Evolutionary conservation across 2,797 vertebrate genomes (phyloP).

Genomic region (Monodelphis domestica): DNA sequence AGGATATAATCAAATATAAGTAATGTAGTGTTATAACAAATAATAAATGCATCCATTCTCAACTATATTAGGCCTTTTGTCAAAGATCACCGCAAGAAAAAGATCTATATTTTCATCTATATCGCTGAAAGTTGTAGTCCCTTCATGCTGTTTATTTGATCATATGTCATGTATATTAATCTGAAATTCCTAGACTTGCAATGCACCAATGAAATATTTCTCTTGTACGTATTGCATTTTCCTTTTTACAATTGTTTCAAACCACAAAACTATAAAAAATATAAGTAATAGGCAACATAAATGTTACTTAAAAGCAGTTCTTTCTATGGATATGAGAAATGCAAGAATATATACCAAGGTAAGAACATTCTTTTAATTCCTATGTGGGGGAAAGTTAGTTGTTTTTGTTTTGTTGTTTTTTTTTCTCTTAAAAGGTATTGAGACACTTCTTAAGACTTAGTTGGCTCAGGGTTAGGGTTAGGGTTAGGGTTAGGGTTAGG

Average conservation of each 20-base stretch:
- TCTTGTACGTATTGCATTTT: not conserved
- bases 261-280: not conserved
- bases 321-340: not conserved
- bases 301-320: not conserved
- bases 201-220: not conserved
- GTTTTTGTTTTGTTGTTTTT: no score
- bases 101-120: not conserved
- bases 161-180: not conserved
- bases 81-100: not conserved
- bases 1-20: not conserved
- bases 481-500: no score
- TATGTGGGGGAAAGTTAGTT: not conserved
- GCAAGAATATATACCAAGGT: not conserved
- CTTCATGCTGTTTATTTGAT: not conserved
- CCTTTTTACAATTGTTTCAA: not conserved
- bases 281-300: not conserved
- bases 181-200: not conserved
- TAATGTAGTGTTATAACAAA: not conserved
- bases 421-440: not conserved
- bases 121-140: not conserved
- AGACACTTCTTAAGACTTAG: not conserved
- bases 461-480: no score
- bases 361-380: not conserved
- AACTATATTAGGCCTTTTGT: not conserved
- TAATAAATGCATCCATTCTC: slow-evolving; percentile 3